Evolutionary conservation across 2,113 vertebrate species (phyloP).

Genomic region (Martes martes): DNA sequence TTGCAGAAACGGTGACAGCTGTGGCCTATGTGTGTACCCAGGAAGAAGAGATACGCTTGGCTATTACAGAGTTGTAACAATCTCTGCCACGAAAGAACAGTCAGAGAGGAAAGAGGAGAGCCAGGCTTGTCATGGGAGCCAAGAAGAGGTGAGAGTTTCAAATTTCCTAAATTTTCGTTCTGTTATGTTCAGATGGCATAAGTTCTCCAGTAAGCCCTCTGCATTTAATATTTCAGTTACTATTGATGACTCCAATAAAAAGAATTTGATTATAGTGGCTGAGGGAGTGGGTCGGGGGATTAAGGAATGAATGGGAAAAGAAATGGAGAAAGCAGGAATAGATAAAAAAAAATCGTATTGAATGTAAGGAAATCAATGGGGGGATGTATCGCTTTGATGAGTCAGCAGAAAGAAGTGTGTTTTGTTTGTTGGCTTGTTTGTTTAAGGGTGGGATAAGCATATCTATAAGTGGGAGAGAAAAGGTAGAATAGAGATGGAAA

Average conservation of each 20-base stretch:
- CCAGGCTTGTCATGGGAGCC: background rate
- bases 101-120: background rate
- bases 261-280: background rate
- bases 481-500: background rate
- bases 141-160: background rate
- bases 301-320: background rate
- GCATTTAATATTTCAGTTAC: background rate
- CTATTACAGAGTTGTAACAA: background rate
- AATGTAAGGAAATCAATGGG: background rate
- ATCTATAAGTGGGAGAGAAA: background rate
- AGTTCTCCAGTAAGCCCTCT: background rate
- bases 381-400: background rate
- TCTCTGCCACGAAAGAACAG: background rate
- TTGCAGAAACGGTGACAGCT: background rate
- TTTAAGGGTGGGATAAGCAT: background rate
- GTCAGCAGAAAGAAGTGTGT: background rate
- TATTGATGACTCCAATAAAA: background rate
- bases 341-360: background rate
- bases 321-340: background rate
- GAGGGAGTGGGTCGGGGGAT: background rate
- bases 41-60: background rate
- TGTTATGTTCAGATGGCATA: background rate
- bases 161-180: background rate
- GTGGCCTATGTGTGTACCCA: rapidly evolving
- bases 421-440: background rate